A percentile compares a stretch with the other conserved stretches of the same genome.
phyloP scores from a whole-genome alignment of 2,797 vertebrate species.

The Sorex maritimensis region DNA sequence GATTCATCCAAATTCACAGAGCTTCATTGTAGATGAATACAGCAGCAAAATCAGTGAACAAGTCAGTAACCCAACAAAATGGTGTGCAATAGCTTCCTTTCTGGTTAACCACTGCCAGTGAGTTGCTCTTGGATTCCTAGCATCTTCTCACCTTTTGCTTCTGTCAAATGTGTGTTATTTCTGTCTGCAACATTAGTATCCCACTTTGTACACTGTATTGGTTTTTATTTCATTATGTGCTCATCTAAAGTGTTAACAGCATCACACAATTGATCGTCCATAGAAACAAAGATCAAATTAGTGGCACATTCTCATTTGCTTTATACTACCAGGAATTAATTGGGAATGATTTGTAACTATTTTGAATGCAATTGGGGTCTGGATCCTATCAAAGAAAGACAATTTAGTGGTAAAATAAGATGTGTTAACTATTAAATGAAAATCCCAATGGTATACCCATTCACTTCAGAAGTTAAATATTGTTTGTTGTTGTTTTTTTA shows the following conservation, averaged over 20 bases:
- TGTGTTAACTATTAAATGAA: constrained; percentile 15
- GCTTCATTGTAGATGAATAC: not conserved
- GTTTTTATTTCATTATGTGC: constrained; percentile 1
- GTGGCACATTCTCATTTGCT: constrained; percentile 11
- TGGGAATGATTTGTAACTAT: constrained; percentile 23
- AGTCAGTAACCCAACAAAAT: not conserved
- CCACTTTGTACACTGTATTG: not conserved
- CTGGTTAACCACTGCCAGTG: not conserved
- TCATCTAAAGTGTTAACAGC: constrained; percentile 15
- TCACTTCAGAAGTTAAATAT: constrained; percentile 26
- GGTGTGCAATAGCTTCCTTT: not conserved
- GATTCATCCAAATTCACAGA: not conserved
- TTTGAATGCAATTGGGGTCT: constrained; percentile 51
- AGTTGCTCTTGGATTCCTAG: not conserved
- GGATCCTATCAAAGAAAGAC: constrained; percentile 57
- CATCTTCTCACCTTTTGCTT: not conserved
- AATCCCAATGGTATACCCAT: not conserved
- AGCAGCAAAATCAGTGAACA: constrained; percentile 7
- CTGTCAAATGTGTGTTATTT: not conserved
- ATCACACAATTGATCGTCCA: not conserved
- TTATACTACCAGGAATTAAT: constrained; percentile 25
- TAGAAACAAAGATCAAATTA: not conserved
- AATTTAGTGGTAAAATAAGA: constrained; percentile 5
- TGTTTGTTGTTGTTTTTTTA: not conserved
- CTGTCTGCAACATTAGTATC: not conserved